These are phyloP conservation scores for Kuschelorhynchus macadamiae DNA, from an alignment of 2,888 invertebrate species.

Conservation along the genomic window DNA sequence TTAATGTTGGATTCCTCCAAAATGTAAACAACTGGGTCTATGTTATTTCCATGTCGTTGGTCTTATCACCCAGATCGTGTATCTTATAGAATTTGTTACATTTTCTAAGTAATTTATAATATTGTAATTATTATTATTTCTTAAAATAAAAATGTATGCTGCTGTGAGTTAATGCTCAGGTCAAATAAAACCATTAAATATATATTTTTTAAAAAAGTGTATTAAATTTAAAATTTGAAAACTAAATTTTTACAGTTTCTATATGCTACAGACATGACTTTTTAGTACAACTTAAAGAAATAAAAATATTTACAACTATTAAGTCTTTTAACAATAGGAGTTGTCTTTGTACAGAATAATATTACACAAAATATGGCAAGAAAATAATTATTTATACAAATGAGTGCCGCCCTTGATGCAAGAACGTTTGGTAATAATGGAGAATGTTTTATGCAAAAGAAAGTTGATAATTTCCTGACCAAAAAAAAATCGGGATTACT, in stretches of 20 bases:
- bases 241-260: constrained; percentile 21
- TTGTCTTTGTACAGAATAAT: constrained; percentile 34
- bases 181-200: no score
- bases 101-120: no score
- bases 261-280: constrained; percentile 31
- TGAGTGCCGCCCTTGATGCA: constrained; percentile 64
- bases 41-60: no score
- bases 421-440: constrained; percentile 54
- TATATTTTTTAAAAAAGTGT: neutral
- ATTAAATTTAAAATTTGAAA: constrained; percentile 12
- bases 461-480: neutral
- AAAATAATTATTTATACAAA: constrained; percentile 54
- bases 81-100: no score
- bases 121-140: no score
- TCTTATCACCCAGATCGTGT: no score
- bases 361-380: constrained; percentile 64
- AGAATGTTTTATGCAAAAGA: constrained; percentile 16
- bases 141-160: no score
- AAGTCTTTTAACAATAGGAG: constrained; percentile 47
- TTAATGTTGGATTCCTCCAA: no score
- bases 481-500: neutral
- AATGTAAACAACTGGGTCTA: no score
- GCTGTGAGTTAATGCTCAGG: no score
- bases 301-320: constrained; percentile 42
- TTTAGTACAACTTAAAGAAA: constrained; percentile 35